Evolutionary conservation across 2,888 invertebrate species (phyloP).

Genomic region (Griposia aprilina): DNA sequence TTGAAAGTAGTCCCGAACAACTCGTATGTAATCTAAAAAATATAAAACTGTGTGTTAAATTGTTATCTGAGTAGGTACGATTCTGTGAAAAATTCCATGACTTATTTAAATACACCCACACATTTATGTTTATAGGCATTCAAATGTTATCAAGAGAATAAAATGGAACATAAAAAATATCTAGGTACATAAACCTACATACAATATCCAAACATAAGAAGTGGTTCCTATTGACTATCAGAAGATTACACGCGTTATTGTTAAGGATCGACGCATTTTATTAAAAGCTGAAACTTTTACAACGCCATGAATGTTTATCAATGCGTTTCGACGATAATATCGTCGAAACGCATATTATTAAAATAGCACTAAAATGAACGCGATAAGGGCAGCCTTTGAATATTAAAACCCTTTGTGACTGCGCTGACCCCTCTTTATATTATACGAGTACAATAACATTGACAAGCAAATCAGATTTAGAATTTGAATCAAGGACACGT

Average conservation of each 20-base stretch:
- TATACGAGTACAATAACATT: constrained; percentile 80
- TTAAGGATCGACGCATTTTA: constrained; percentile 55
- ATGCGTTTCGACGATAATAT: constrained; percentile 76
- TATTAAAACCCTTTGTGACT: constrained; percentile 78
- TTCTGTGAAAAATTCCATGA: constrained; percentile 70
- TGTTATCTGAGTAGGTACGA: constrained; percentile 64
- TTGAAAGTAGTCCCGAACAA: constrained; percentile 6
- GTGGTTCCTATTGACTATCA: constrained; percentile 32
- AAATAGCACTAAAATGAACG: constrained; percentile 77
- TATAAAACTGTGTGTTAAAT: constrained; percentile 45
- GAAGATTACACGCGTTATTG: constrained; percentile 51
- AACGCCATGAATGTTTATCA: constrained; percentile 82
- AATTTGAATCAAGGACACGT: constrained; percentile 87
- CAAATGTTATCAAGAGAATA: constrained; percentile 64
- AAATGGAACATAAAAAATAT: constrained; percentile 61
- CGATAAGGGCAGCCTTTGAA: constrained; percentile 83
- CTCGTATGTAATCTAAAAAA: constrained; percentile 33
- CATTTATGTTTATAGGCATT: constrained; percentile 61
- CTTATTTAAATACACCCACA: constrained; percentile 64
- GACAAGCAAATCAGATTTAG: constrained; percentile 86
- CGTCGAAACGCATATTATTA: too few species aligned
- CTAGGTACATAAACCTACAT: constrained; percentile 49
- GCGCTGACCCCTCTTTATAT: constrained; percentile 83
- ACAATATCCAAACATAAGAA: constrained; percentile 46
- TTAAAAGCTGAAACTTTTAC: constrained; percentile 77